These are phyloP conservation scores for Steinernema hermaphroditum DNA, from an alignment of 2,888 invertebrate genomes.

Conservation along the genomic window DNA sequence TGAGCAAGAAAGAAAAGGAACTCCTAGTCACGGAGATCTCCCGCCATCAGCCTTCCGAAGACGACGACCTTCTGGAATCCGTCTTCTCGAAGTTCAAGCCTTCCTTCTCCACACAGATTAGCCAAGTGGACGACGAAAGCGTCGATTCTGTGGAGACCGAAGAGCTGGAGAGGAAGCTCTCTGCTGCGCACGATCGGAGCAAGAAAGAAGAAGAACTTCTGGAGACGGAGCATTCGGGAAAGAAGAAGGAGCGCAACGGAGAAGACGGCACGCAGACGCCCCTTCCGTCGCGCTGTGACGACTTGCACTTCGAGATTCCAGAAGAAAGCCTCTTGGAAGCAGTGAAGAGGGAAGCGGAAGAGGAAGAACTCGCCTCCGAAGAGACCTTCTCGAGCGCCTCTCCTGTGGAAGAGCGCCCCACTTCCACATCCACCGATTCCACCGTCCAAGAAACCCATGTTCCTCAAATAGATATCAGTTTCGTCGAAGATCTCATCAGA, in stretches of 20 bases:
- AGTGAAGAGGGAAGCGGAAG: not conserved
- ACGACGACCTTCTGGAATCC: slow-evolving; percentile 4
- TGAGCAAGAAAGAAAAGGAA: slow-evolving; percentile 4
- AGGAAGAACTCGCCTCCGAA: not conserved
- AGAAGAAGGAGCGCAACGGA: not conserved
- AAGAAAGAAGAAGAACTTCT: slow-evolving; percentile 6
- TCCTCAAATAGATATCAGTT: not conserved
- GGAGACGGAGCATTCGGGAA: not conserved
- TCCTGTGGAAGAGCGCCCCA: not conserved
- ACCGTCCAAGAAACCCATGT: not conserved
- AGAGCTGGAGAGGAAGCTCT: not conserved
- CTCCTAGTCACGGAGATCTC: not conserved
- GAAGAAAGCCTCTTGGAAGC: not conserved
- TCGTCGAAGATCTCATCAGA: slow-evolving; percentile 4
- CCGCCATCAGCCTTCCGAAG: not conserved
- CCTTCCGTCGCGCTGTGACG: not conserved
- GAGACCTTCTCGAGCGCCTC: slow-evolving; percentile 5
- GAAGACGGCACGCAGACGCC: not conserved
- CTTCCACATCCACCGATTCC: not conserved
- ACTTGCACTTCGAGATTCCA: not conserved
- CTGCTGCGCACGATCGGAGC: not conserved
- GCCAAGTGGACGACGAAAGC: not conserved
- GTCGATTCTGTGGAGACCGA: not conserved
- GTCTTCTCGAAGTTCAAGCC: slow-evolving; percentile 21
- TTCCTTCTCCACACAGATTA: not conserved